phyloP scores from a whole-genome alignment of 1,140 invertebrate genomes.

The Andrena cerasifolii region DNA sequence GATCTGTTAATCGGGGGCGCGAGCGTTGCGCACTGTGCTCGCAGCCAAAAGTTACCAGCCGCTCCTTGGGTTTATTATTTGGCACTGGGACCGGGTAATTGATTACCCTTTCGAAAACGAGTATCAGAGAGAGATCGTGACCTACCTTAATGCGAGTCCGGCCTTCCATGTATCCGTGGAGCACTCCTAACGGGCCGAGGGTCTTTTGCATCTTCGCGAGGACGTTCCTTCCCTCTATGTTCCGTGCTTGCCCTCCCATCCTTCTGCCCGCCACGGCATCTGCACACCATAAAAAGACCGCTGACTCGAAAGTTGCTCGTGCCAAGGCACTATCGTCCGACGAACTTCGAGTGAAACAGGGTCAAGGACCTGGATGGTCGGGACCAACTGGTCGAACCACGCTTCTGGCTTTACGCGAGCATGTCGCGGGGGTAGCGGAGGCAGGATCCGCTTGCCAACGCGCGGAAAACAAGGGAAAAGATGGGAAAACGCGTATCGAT shows the following conservation, averaged over 20 bases:
- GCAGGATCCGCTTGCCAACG: no score
- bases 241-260: slow-evolving; percentile 28
- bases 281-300: slow-evolving; percentile 59
- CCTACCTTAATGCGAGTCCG: slow-evolving; percentile 86
- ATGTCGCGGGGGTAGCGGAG: no score
- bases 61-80: no score
- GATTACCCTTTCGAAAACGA: no score
- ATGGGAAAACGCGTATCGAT: background rate
- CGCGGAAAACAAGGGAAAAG: background rate
- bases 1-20: no score
- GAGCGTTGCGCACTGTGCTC: no score
- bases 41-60: no score
- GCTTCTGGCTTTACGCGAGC: background rate
- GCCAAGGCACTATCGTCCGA: no score
- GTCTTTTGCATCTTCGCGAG: slow-evolving; percentile 85
- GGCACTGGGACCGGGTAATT: no score
- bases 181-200: slow-evolving; percentile 85
- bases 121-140: slow-evolving; percentile 3
- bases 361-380: no score
- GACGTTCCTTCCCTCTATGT: slow-evolving; percentile 81
- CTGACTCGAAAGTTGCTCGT: background rate
- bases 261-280: slow-evolving; percentile 50
- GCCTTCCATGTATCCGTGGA: slow-evolving; percentile 85
- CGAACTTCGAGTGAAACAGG: background rate
- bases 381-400: no score